phyloP scores from a whole-genome alignment of 1,140 invertebrate genomes.

The Trachymyrmex septentrionalis region DNA sequence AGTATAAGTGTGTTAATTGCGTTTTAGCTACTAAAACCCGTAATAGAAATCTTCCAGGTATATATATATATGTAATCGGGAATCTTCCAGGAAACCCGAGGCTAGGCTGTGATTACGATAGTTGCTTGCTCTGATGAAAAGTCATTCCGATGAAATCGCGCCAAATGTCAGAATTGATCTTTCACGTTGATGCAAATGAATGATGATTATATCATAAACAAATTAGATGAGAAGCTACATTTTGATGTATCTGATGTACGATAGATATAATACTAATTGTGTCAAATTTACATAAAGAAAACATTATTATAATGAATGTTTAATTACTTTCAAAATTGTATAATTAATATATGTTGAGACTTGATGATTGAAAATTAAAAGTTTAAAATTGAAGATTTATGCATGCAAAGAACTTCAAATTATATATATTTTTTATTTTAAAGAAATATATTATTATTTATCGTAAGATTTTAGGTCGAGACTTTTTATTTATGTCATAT shows the following conservation, averaged over 20 bases:
- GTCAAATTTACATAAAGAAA: not conserved
- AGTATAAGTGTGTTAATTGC: slow-evolving; percentile 57
- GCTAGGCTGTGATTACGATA: slow-evolving; percentile 31
- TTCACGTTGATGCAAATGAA: slow-evolving; percentile 3
- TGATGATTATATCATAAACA: not conserved
- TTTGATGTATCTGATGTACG: not conserved
- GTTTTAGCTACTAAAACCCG: slow-evolving; percentile 32
- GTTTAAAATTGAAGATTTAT: not conserved
- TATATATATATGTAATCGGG: slow-evolving; percentile 46
- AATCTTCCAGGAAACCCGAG: slow-evolving; percentile 24
- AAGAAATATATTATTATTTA: not conserved
- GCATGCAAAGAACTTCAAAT: not conserved
- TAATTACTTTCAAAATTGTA: not conserved
- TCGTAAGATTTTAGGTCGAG: not conserved
- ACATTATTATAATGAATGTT: not conserved
- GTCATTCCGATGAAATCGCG: not conserved
- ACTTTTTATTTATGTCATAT: not conserved
- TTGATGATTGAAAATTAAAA: not conserved
- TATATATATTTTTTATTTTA: not conserved
- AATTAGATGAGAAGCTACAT: not conserved
- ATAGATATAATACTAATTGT: not conserved
- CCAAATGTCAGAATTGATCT: slow-evolving; percentile 2
- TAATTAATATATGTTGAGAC: not conserved
- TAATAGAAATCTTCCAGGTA: slow-evolving; percentile 60
- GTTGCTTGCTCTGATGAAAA: slow-evolving; percentile 12